phyloP scores from a whole-genome alignment of 2,888 invertebrate genomes.

The Mycogona germanica region DNA sequence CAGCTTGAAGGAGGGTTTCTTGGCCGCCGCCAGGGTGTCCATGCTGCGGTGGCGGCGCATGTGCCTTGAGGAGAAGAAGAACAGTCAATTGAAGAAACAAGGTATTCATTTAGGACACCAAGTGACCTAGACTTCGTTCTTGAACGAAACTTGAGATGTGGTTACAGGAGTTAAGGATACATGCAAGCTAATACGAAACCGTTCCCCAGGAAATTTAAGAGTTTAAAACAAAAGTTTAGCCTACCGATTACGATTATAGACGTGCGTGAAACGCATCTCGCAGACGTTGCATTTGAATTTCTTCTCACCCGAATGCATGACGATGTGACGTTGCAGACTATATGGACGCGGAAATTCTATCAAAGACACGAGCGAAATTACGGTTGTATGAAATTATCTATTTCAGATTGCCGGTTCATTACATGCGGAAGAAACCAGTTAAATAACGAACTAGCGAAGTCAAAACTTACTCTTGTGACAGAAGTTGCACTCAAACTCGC shows the following conservation, averaged over 20 bases:
- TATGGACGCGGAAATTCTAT: constrained; percentile 26
- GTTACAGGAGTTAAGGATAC: too few relatives aligned
- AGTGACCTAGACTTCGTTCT: too few relatives aligned
- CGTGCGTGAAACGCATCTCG: constrained; percentile 26
- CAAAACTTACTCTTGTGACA: constrained; percentile 25
- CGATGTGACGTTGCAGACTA: constrained; percentile 26
- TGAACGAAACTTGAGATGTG: neutral
- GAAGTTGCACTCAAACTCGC: constrained; percentile 22
- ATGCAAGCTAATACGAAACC: too few relatives aligned
- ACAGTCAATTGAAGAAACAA: too few relatives aligned
- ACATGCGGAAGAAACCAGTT: too few relatives aligned
- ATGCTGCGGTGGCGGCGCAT: constrained; percentile 23
- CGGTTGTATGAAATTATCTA: too few relatives aligned
- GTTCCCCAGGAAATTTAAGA: too few relatives aligned
- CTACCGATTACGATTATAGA: constrained; percentile 27
- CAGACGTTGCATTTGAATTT: constrained; percentile 27
- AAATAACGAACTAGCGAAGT: too few relatives aligned
- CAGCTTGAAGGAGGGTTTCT: constrained; percentile 28
- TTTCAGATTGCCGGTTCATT: too few relatives aligned
- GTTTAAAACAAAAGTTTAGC: too few relatives aligned
- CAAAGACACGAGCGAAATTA: too few relatives aligned
- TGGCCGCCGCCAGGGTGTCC: neutral
- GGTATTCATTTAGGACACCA: too few relatives aligned
- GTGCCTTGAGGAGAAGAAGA: constrained; percentile 17
- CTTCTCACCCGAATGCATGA: constrained; percentile 28